Percentiles rank a stretch among this genome's conserved stretches.
These are phyloP conservation scores for Ophonus ardosiacus DNA, from an alignment of 2,888 invertebrate genomes.

Conservation along the genomic window DNA sequence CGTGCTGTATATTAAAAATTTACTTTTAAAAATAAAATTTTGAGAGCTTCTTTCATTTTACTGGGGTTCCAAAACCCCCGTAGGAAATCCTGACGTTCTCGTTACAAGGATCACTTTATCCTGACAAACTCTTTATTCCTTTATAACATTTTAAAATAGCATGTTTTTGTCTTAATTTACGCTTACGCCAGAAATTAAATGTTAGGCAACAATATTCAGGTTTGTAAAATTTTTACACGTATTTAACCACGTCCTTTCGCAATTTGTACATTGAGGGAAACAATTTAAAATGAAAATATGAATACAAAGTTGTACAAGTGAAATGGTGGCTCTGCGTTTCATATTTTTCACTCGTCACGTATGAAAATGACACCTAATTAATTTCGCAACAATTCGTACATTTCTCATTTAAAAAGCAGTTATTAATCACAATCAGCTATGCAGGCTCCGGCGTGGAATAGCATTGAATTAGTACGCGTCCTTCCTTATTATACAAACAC, in stretches of 20 bases:
- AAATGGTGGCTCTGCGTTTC: neutral
- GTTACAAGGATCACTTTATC: no score
- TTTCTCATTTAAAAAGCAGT: slow-evolving; percentile 47
- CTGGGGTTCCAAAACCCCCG: no score
- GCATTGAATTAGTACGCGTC: slow-evolving; percentile 21
- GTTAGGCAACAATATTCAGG: no score
- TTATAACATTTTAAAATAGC: no score
- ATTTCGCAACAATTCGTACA: slow-evolving; percentile 23
- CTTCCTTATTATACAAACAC: slow-evolving; percentile 25
- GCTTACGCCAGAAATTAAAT: no score
- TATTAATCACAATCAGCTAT: slow-evolving; percentile 32
- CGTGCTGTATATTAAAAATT: no score
- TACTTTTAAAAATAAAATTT: no score
- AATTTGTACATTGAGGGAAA: neutral
- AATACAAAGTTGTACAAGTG: neutral
- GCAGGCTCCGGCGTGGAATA: neutral
- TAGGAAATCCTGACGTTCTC: no score
- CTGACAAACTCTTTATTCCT: no score
- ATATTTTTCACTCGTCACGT: slow-evolving; percentile 22
- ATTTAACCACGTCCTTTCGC: neutral
- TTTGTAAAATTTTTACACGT: neutral
- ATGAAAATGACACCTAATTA: slow-evolving; percentile 30
- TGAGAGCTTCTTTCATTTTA: no score
- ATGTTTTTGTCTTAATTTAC: no score
- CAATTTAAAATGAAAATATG: neutral